Conservation (phyloP, 1,140 invertebrate species). For the Hypothenemus hampei region DNA sequence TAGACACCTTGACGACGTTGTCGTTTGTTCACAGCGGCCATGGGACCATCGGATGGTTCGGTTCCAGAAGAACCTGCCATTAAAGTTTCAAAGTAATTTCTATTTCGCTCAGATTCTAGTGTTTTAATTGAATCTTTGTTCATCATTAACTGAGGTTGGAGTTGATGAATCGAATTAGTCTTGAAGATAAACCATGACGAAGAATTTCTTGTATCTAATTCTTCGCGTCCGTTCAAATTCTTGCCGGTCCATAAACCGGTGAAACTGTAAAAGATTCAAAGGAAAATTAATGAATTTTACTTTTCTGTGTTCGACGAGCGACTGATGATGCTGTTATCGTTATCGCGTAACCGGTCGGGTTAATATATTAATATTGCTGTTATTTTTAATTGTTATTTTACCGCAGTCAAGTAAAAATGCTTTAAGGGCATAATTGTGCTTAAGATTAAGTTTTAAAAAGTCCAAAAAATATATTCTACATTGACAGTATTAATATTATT, state of each 20-base stretch:
- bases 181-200: constrained; percentile 29
- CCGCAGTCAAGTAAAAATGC: too few species aligned
- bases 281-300: too few species aligned
- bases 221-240: constrained; percentile 7
- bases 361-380: too few species aligned
- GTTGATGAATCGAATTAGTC: constrained; percentile 3
- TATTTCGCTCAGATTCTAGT: constrained; percentile 30
- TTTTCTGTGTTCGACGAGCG: too few species aligned
- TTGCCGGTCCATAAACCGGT: constrained; percentile 36
- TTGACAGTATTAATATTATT: too few species aligned
- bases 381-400: too few species aligned
- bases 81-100: constrained; percentile 30
- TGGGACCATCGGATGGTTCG: background rate
- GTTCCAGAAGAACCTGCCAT: constrained; percentile 6
- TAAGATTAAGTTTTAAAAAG: too few species aligned
- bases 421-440: too few species aligned
- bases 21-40: constrained; percentile 3
- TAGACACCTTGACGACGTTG: constrained; percentile 36
- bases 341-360: too few species aligned
- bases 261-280: constrained; percentile 36
- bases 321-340: too few species aligned
- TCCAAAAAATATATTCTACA: too few species aligned
- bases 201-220: constrained; percentile 24
- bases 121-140: background rate
- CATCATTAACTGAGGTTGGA: constrained; percentile 11